Percentiles rank a stretch among this genome's conserved stretches.
These are phyloP conservation scores for Hymenopus coronatus DNA, from an alignment of 2,888 invertebrate genomes.

Conservation along the genomic window DNA sequence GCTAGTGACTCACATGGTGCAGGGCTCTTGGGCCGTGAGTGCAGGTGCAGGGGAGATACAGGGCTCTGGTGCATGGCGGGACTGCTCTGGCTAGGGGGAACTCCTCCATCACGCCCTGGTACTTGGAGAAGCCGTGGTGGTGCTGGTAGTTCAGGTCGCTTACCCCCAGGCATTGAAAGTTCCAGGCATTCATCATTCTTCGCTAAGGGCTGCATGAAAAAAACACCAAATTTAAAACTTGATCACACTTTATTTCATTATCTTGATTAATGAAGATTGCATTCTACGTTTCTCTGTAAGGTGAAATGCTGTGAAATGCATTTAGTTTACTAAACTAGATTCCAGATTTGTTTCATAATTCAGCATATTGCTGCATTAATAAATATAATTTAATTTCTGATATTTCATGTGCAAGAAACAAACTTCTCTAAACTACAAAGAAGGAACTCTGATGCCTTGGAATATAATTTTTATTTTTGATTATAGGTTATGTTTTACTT, in stretches of 20 bases:
- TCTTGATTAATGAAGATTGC: too few relatives aligned
- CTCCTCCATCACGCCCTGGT: slow-evolving; percentile 36
- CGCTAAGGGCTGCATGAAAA: slow-evolving; percentile 50
- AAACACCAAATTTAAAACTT: not conserved
- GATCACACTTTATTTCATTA: not conserved
- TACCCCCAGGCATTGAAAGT: slow-evolving; percentile 44
- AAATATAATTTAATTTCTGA: too few relatives aligned
- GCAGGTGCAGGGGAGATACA: slow-evolving; percentile 53
- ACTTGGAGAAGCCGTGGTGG: slow-evolving; percentile 43
- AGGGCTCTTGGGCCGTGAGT: slow-evolving; percentile 49
- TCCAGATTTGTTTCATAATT: too few relatives aligned
- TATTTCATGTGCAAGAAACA: too few relatives aligned
- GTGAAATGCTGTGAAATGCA: too few relatives aligned
- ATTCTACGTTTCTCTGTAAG: too few relatives aligned
- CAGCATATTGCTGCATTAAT: too few relatives aligned
- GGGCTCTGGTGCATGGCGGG: slow-evolving; percentile 46
- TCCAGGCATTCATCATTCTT: slow-evolving; percentile 62
- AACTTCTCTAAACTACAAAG: too few relatives aligned
- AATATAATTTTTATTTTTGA: too few relatives aligned
- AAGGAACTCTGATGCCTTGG: too few relatives aligned
- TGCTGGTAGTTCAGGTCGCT: slow-evolving; percentile 42
- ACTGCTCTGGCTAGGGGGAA: slow-evolving; percentile 30
- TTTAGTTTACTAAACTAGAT: too few relatives aligned
- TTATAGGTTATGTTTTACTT: too few relatives aligned
- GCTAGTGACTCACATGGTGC: slow-evolving; percentile 4